These are phyloP conservation scores for Egretta garzetta DNA, from an alignment of 2,113 vertebrate genomes.

Conservation along the genomic window DNA sequence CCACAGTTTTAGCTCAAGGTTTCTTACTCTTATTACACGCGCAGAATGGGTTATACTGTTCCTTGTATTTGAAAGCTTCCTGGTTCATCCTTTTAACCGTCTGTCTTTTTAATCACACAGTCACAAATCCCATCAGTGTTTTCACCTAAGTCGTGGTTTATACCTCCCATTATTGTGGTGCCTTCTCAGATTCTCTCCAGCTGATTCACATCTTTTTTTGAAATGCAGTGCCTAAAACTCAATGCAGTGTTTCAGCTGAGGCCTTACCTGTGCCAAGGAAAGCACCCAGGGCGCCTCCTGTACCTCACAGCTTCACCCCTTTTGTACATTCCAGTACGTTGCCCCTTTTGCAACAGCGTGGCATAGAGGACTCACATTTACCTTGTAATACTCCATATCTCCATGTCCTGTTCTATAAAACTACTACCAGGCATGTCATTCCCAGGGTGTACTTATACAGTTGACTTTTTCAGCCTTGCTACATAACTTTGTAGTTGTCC, in stretches of 20 bases:
- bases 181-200: background rate
- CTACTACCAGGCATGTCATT: background rate
- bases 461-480: background rate
- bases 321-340: background rate
- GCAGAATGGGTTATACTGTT: background rate
- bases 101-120: background rate
- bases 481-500: background rate
- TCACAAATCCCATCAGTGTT: background rate
- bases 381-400: background rate
- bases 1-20: background rate
- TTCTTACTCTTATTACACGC: background rate
- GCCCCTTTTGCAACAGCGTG: background rate
- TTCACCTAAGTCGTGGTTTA: background rate
- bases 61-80: background rate
- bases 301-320: rapidly evolving
- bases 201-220: background rate
- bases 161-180: background rate
- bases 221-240: background rate
- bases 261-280: background rate
- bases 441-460: background rate
- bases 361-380: background rate
- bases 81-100: background rate
- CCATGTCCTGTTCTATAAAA: background rate
- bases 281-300: rapidly evolving
- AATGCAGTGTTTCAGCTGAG: background rate